Base-by-base conservation (phyloP, 2,797 vertebrate genomes). In the Limnodromus scolopaceus region DNA sequence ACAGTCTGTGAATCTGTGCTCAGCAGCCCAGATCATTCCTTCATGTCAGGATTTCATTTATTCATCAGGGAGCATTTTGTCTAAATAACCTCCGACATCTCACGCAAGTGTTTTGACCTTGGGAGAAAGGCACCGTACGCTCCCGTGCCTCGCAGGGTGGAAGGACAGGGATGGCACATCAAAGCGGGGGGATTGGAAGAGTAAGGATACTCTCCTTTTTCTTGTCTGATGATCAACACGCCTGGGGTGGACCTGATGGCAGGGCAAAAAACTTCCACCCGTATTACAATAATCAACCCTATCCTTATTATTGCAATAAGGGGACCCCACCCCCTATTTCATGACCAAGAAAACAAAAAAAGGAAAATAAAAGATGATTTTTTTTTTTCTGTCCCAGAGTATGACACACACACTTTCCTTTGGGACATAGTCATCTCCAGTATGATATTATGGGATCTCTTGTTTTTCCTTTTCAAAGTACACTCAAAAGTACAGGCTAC, bases 371-470 rank as follows among this genome's bases (percentile, higher is more conserved):
- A 39, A 3, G 3, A 1, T 1, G 3, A 12, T 17, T 7, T 32
- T 25, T 28, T 11, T 15, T 36, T 36, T 34, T 11, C 4, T 25
- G 22, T 48, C 54, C 41, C 28, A 27, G 17, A 32, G 27, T 5
- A n/a, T 6, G 36, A 70, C 28, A 39, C 38, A 8, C 32, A 7
- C 6, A 0, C 2, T 7, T 11, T 27, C 48, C 43, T 28, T 2
- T 2, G 30, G 75, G 64, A 61, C 51, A 60, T 0, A 13, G 43
- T 5, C 34, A 80, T 8, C 49, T 34, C 38, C 51, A 34, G 22
- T 14, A 12, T 0, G 4, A 0, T 8, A 32, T 2, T 45, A 25
- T 2, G 2, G 38, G 5, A 41, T 5, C 22, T 41, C 20, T 3
- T 6, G 2, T 0, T 1, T 28, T 23, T 20, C 5, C 10, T 30